Base-by-base conservation (phyloP, 2,797 vertebrate species). In the Sebastiscus albofasciatus region DNA sequence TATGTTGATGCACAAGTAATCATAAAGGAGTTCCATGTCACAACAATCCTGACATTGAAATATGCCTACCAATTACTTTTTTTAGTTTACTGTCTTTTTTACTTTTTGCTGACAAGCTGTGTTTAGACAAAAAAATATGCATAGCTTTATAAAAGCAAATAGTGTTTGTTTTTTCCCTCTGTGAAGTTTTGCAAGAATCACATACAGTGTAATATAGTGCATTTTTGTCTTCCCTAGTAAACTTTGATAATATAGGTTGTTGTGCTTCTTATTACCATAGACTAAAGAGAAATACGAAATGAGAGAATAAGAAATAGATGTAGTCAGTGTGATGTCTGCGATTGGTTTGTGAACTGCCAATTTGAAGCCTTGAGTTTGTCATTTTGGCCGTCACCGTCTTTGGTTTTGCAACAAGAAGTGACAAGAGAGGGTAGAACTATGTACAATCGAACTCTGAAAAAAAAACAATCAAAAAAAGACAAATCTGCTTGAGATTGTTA, bases 401-500 rank as follows among this genome's bases (percentile, higher is more conserved):
- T 42, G 14, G 14, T 0, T 42, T 42, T 16, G 39, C 14, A 42
- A 42, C 14, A 42, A 1, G 2, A 42, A 42, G 39, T 42, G 39
- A 7, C 0, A 42, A 14, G 39, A 42, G 39, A 42, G 39, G 39
- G 14, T 16, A 6, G 39, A 42, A 42, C 14, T 42, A 42, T 42
- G 42, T 46, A 46, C 42, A 46, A 46, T 24, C 20, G 54, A 3
- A 33, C 31, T 22, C 12, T 8, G 12, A 5, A 60, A 62, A 42
- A 60, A 59, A 16, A 7, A 55, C 42, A 31, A 52, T 74, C 2
- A 12, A 52, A 26, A n/a, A 66, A 42, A 78, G 54, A 29, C 12
- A 58, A 27, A 80, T 80, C 70, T 83, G 54, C 74, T 79, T 64
- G 72, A 72, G 67, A 69, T 80, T 67, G 42, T 82, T 71, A 81